Base-by-base conservation (phyloP, 2,888 invertebrate genomes). In the Liopterus haemorrhoidalis region DNA sequence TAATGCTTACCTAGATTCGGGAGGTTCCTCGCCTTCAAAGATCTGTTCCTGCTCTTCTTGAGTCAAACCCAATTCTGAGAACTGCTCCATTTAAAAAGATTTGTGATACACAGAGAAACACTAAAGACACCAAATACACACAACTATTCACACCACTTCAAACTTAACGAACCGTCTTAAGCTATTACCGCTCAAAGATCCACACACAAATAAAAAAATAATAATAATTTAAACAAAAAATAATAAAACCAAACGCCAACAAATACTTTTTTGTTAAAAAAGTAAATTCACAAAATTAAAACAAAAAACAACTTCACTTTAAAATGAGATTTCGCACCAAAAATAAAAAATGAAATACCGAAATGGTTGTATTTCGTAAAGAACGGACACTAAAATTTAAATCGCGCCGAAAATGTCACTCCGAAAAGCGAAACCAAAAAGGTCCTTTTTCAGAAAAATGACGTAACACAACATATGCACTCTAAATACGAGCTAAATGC, bases 11-110 rank as follows among this genome's bases (percentile, higher is more conserved):
- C 77, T 76, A 61, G 65, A 58, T 55, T 70, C 73, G 57, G 78
- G 75, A 56, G 68, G 72, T 57, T 78, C 78, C 56, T 79, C 79
- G 51, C 75, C 78, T 66, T 82, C 83, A 67, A 81, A 82, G 61
- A 80, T 78, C 70, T 82, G 81, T 70, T 82, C 82, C 58, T 80
- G 78, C 65, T 82, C 82, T 64, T 82, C 82, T 64, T 81, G 80
- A 51, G 79, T 77, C 54, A 79, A 69, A 64, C 76, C 79, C 60
- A 79, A 72, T 61, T 82, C 82, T 66, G 79, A 78, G 70, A 81
- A 82, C 65, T 82, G 82, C 56, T 78, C 78, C 73, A 77, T 69
- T 52, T 25, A 25, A 25, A 2, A 25, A 25, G n/a, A 12, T 12
- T 11, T 12, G 25, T 25, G n/a, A 12, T 12, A 25, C 25, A n/a